These are phyloP conservation scores for Disparrhopalites patrizii DNA, from an alignment of 2,888 invertebrate genomes.

Conservation along the genomic window DNA sequence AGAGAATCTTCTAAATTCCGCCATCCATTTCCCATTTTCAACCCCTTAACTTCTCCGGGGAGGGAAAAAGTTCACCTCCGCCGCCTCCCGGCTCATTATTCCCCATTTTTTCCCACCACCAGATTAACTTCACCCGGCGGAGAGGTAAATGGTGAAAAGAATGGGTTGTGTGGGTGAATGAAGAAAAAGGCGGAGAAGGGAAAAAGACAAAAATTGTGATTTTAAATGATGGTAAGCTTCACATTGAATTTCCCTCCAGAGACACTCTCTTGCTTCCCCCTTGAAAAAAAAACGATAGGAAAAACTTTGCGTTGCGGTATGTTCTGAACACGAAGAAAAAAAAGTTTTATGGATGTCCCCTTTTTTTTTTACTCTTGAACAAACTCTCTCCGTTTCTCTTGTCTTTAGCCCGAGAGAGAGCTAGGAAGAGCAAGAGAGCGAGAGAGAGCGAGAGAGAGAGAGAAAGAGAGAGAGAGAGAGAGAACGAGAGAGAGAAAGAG, in stretches of 20 bases:
- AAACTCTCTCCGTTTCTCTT: not conserved
- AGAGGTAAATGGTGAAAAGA: not conserved
- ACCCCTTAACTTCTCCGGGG: no score
- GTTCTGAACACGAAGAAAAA: not conserved
- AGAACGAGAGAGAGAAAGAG: no score
- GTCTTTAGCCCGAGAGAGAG: no score
- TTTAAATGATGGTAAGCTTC: slow-evolving; percentile 33
- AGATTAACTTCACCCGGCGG: not conserved
- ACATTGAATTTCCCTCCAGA: slow-evolving; percentile 34
- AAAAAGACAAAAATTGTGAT: slow-evolving; percentile 34
- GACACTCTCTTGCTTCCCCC: slow-evolving; percentile 16
- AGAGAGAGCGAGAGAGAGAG: no score
- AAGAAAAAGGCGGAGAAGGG: slow-evolving; percentile 18
- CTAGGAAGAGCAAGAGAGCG: no score
- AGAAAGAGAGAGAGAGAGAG: no score
- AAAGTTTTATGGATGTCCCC: slow-evolving; percentile 37
- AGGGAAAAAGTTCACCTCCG: no score
- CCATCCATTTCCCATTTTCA: no score
- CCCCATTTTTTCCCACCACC: not conserved
- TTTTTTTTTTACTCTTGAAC: no score
- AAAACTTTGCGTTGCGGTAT: no score
- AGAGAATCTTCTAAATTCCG: no score
- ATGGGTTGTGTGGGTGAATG: not conserved
- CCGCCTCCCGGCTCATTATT: slow-evolving; percentile 14
- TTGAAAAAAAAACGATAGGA: no score